Base-by-base conservation (phyloP, 37 sponge, comb jelly and placozoan species). In the Eunapius fragilis region DNA sequence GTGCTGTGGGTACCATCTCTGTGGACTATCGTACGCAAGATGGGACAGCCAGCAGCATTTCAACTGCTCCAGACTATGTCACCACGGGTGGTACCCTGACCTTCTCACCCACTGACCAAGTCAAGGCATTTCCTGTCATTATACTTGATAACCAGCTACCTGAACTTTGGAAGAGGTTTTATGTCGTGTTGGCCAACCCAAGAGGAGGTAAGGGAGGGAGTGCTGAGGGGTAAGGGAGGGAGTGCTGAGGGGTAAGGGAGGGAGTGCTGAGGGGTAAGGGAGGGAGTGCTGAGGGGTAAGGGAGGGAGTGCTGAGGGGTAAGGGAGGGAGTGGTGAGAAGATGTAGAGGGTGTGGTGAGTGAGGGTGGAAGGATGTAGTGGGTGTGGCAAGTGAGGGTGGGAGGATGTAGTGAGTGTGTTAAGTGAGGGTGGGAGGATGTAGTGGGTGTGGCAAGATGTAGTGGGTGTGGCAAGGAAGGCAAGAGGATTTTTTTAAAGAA, bases 141-240 rank as follows among this genome's bases (percentile, higher is more conserved):
- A 45, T 97, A 12, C 17, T 84, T 9, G 95, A 97, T 76, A 88
- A 97, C 33, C 17, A 33, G 24, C 35, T 33, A 31, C 93, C 97
- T 27, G 95, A 97, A 70, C 86, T 94, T 25, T 84, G n/a, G 23
- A 92, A 95, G 72, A 45, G 69, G 13, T 97, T 97, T 78, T 81
- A 58, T 69, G 89, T 95, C 5, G 85, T 84, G 25, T 86, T 97
- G 36, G 76, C 82, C 28, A 95, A 90, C 72, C 97, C 95, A 11
- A 75, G 37, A 37, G 97, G 97, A 88, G 41, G 92, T 96, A 36
- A 78, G 86, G 28, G 35, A 71, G 27, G 24, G 26, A 45, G 31
- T 1, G 47, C 6, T 41, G 41, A 41, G 97, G 86, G 41, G 92
- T 93, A 36, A 73, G 83, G 28, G 35, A 71, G 26, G 24, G 26